A percentile compares a stretch with the other conserved stretches of the same genome.
Conservation (phyloP, 2,797 vertebrate genomes). For the Buphagus erythrorhynchus region DNA sequence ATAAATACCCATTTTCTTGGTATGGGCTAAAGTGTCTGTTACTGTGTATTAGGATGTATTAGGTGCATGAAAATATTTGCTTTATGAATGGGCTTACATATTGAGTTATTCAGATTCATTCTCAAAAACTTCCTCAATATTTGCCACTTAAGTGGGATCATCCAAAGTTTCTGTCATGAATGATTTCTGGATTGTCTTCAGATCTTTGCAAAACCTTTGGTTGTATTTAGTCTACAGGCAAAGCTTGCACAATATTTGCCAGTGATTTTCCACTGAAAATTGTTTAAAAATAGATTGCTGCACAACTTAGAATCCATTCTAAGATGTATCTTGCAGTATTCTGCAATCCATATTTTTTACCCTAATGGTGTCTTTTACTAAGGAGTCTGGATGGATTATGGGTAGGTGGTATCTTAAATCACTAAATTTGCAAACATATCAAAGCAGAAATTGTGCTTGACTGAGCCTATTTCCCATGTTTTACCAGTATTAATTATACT, state of each 20-base stretch:
- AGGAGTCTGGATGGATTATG: not conserved
- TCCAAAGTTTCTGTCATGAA: not conserved
- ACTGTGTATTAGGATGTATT: not conserved
- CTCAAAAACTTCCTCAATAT: not conserved
- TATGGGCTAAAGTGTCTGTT: not conserved
- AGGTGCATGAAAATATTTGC: not conserved
- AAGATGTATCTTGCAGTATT: not conserved
- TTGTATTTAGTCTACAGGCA: not conserved
- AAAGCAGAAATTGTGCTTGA: not conserved
- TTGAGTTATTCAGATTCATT: not conserved
- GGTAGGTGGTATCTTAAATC: not conserved
- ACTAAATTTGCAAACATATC: not conserved
- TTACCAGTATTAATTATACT: not conserved
- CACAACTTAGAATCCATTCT: not conserved
- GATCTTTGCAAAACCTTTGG: not conserved
- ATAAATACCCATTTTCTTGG: not conserved
- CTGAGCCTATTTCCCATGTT: not conserved
- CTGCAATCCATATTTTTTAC: not conserved
- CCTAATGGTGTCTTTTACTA: not conserved
- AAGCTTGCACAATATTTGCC: not conserved
- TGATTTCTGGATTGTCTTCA: not conserved
- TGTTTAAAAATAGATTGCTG: not conserved
- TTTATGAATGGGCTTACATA: not conserved
- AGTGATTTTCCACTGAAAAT: not conserved
- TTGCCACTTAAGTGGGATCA: not conserved